Base-by-base conservation (phyloP, 2,797 vertebrate species). In the Percopsis omiscomaycus region DNA sequence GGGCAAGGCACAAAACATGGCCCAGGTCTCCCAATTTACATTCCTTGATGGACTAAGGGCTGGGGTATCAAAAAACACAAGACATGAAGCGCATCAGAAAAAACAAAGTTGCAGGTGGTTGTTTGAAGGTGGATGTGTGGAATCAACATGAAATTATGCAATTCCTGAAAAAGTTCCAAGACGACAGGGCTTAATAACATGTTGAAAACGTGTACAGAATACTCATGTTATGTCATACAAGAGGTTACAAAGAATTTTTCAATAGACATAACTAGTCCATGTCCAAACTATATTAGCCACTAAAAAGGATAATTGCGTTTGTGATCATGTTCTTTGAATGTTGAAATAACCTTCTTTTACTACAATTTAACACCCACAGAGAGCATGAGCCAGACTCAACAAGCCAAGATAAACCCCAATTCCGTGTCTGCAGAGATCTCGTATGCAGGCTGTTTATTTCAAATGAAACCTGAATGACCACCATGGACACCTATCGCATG, bases 321-420 rank as follows among this genome's bases (percentile, higher is more conserved):
- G 59, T 78, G 28, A 45, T 15, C 74, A 70, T 79, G 73, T 54
- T n/a, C 73, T 85, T 83, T 81, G 73, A 79, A 64, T 74, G 76
- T 57, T 80, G 66, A 78, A 73, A 76, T 75, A 64, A 64, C 78
- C 71, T 73, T 16, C 63, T 67, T 74, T 59, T 5, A 3, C 67
- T 79, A 80, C 75, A 85, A 84, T 64, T 53, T 59, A 76, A 87
- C 74, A 80, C 78, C 78, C 78, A 69, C 78, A 4, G 55, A 77
- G 80, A 76, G 77, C 54, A 73, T 4, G 71, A 66, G 63, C 68
- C 73, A 78, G 58, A 71, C 69, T 81, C 80, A 79, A 66, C 81
- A 82, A 73, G 73, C 75, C 66, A 72, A 84, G 75, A 69, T 79
- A 67, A 78, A 83, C 73, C 79, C 62, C 0, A 64, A 58, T 42